Evolutionary conservation across 2,113 vertebrate species (phyloP), one percentile per base, ranked within the genome.

Genomic region (Peromyscus polionotus): DNA sequence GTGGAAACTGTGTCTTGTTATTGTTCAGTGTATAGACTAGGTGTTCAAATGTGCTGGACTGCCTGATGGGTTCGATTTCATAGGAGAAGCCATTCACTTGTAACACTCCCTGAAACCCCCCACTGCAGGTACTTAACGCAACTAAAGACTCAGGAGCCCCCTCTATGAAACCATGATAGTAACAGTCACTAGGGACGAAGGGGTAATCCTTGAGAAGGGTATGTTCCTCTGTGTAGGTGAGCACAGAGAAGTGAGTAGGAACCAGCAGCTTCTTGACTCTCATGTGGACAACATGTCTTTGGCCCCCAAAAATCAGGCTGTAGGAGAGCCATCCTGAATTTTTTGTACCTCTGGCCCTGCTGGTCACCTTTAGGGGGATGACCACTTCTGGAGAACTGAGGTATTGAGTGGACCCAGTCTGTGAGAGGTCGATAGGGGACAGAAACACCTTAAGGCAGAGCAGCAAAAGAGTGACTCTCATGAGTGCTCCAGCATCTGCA

Each of bases 41-140:
- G 65, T 98, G 97, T 91, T 98, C 97, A 93, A 97, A 98, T 79
- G 93, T 91, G 59, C 86, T 22, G 39, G 98, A 97, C 6, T 95
- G 31, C 22, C 20, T 84, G 10, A 96, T 77, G 57, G 97, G 98
- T 51, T 97, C 51, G 0, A 98, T 98, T 96, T 97, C 97, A 87
- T 97, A 97, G 61, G 39, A 39, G 36, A 91, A 57, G 68, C n/a
- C 89, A 81, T 96, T 95, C 42, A 97, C 48, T 48, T 39, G 72
- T 39, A 98, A 59, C 26, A 97, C 70, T 77, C 96, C 97, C 76
- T 16, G 95, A 63, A 98, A 93, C 2, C 97, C 94, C 45, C 95
- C 95, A 8, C 39, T 97, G 94, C 97, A 98, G 48, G 90, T 45
- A 79, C 93, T 98, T 45, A 98, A 93, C 36, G 92, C 77, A 80